Percentiles rank a stretch among this genome's conserved stretches.
Conservation (phyloP, 2,113 vertebrate genomes). For the Cricetomys ansorgei region DNA sequence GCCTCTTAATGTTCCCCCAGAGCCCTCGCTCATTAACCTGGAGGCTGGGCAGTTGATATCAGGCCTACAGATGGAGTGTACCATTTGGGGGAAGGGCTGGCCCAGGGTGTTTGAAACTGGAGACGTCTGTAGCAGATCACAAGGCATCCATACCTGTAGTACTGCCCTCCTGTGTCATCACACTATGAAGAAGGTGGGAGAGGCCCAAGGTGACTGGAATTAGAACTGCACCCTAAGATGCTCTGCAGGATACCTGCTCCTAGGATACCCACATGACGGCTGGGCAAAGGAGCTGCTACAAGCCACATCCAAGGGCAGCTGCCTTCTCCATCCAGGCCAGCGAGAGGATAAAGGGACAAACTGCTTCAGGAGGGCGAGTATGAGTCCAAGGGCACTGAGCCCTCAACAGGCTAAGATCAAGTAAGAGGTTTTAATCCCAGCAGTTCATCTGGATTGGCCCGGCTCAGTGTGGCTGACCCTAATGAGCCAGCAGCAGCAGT, state of each 20-base stretch:
- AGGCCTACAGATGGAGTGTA: not conserved
- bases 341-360: not conserved
- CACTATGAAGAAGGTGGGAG: not conserved
- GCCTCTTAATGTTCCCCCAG: not conserved
- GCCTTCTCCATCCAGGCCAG: not conserved
- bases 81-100: not conserved
- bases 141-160: not conserved
- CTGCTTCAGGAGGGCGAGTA: not conserved
- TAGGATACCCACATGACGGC: not conserved
- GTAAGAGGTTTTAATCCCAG: constrained; percentile 27
- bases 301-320: not conserved
- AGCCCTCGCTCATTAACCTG: not conserved
- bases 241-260: not conserved
- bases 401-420: constrained; percentile 34
- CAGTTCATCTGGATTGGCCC: constrained; percentile 11
- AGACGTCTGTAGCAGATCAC: not conserved
- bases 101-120: not conserved
- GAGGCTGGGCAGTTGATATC: not conserved
- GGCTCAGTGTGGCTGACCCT: not conserved
- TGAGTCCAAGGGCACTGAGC: not conserved
- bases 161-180: not conserved
- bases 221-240: not conserved
- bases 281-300: not conserved
- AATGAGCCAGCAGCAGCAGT: not conserved
- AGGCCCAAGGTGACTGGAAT: not conserved